Conservation (phyloP, 1,140 invertebrate genomes). For the Arion vulgaris region DNA sequence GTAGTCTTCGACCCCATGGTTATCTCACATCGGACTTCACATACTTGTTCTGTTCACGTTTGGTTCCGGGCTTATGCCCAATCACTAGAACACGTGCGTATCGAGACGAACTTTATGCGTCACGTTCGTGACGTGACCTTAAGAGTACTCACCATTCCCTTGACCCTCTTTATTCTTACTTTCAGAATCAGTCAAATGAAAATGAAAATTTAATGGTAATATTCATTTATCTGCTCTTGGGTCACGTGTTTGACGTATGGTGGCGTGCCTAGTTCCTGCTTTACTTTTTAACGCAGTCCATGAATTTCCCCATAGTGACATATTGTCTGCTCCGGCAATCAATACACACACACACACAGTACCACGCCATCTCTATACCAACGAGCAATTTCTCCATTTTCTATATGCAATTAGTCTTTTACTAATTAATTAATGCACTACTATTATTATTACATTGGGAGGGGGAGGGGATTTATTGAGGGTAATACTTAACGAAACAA, state of each 20-base stretch:
- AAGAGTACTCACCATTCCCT: neutral
- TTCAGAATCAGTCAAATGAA: neutral
- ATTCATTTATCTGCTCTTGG: neutral
- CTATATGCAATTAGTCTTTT: too few species aligned
- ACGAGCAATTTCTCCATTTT: too few species aligned
- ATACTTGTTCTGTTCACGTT: neutral
- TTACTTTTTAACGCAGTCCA: too few species aligned
- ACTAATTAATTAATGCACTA: too few species aligned
- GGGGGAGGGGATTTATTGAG: too few species aligned
- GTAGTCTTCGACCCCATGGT: neutral
- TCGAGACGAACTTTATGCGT: neutral
- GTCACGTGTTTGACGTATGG: neutral
- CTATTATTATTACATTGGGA: too few species aligned
- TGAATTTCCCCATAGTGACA: too few species aligned
- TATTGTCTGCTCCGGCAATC: too few species aligned
- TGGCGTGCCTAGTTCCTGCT: too few species aligned
- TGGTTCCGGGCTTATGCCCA: neutral
- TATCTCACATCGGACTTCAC: neutral
- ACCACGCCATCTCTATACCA: too few species aligned
- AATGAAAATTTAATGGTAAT: constrained; percentile 2
- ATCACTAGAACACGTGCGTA: neutral
- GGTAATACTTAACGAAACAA: too few species aligned
- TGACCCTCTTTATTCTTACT: neutral
- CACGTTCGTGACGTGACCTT: constrained; percentile 6
- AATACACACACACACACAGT: too few species aligned